These are phyloP conservation scores for Lepus townsendii DNA, from an alignment of 2,797 vertebrate genomes.

Conservation along the genomic window DNA sequence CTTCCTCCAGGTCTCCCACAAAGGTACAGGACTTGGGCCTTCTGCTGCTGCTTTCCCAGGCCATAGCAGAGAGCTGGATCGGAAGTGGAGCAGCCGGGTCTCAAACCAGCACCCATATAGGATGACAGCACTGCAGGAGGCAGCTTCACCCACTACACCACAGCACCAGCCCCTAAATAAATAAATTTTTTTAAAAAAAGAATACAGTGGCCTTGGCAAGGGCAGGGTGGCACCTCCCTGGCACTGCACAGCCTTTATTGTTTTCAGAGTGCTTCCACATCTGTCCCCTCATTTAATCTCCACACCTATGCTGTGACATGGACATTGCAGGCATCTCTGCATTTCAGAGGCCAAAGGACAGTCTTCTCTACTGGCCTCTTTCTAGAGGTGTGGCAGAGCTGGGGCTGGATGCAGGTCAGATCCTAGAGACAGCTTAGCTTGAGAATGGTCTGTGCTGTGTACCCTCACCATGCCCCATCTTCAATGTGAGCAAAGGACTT, in stretches of 20 bases:
- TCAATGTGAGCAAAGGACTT: slow-evolving; percentile 6
- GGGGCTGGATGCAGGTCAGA: not conserved
- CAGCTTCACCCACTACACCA: too few species aligned
- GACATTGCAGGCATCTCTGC: not conserved
- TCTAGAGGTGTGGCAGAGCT: not conserved
- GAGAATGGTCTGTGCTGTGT: not conserved
- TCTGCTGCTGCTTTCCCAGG: too few species aligned
- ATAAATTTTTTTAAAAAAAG: not conserved
- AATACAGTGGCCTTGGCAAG: not conserved
- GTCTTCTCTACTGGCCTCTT: not conserved
- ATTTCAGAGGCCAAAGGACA: slow-evolving; percentile 8
- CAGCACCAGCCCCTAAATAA: too few species aligned
- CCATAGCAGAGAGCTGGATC: too few species aligned
- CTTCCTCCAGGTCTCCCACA: too few species aligned
- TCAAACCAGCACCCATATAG: too few species aligned
- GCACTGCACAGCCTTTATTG: not conserved
- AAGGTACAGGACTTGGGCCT: too few species aligned
- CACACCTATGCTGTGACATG: not conserved
- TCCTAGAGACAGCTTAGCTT: not conserved
- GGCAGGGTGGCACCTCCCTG: not conserved
- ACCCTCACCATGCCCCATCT: not conserved
- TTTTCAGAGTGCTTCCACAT: not conserved
- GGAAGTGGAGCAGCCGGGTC: too few species aligned
- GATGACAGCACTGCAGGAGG: too few species aligned
- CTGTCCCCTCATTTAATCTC: not conserved